Conservation (phyloP, 64 coral and sea anemone genomes). For the Acropora tenuis region DNA sequence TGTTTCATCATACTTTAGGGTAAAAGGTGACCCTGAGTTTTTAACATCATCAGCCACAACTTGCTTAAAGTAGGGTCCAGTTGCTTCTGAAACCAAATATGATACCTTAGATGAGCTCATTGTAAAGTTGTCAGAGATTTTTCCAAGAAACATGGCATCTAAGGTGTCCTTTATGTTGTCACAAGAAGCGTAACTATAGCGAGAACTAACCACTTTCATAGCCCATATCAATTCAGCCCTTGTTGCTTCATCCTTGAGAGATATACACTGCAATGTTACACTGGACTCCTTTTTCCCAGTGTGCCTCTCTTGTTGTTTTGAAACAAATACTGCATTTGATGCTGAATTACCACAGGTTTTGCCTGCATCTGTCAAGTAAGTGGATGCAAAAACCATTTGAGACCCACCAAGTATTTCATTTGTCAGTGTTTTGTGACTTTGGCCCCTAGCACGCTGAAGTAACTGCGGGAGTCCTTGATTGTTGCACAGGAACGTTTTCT, state of each 20-base stretch:
- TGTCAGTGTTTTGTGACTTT: slow-evolving; percentile 30
- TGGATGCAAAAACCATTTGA: slow-evolving; percentile 47
- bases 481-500: slow-evolving; percentile 50
- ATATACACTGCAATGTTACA: background rate
- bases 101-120: slow-evolving; percentile 79
- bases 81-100: slow-evolving; percentile 76
- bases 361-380: background rate
- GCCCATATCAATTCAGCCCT: too few species aligned
- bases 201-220: background rate
- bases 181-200: background rate
- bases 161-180: slow-evolving; percentile 20
- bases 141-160: slow-evolving; percentile 72
- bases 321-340: slow-evolving; percentile 18
- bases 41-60: slow-evolving; percentile 69
- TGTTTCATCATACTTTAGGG: slow-evolving; percentile 66
- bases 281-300: slow-evolving; percentile 25
- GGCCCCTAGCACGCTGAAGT: slow-evolving; percentile 41
- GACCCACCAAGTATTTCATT: slow-evolving; percentile 26
- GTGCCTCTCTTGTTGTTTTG: background rate
- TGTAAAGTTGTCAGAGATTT: slow-evolving; percentile 74
- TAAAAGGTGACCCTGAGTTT: slow-evolving; percentile 44
- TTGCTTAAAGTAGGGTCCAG: slow-evolving; percentile 65
- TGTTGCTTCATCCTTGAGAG: too few species aligned
- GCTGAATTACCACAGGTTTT: slow-evolving; percentile 3
- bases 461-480: slow-evolving; percentile 36